Base-by-base conservation (phyloP, 2,113 vertebrate species). In the Pithys albifrons region DNA sequence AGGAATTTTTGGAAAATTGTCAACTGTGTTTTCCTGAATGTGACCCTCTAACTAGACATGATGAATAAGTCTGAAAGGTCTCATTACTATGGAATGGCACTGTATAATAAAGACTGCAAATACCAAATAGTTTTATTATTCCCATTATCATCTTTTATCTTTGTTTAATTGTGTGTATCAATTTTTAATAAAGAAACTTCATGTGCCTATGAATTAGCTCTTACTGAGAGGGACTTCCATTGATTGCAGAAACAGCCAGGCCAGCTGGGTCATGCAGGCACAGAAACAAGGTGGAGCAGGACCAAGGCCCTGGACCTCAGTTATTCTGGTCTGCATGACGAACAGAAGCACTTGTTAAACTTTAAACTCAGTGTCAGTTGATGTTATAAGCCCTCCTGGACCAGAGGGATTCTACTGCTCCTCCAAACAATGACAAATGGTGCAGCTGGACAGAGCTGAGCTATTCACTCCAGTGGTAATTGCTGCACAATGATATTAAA, bases 401-500 rank as follows among this genome's bases (percentile, higher is more conserved):
- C 58, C 62, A 91, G 35, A 91, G 81, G 65, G 94, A 82, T 81
- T 92, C 82, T 69, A 37, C 52, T 91, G 85, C 58, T 86, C 57
- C 73, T 87, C 77, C 85, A 75, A 65, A 93, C 71, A 94, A 75
- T 82, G 92, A 86, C 76, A 78, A 89, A 82, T 73, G 67, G 69
- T 92, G 89, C 91, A 93, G 94, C 89, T 84, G 88, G 86, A 81
- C 94, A 94, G 85, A 81, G 92, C 90, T 28, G 70, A 82, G 84
- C 72, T 72, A 90, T 95, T 96, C 89, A 41, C 77, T 77, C 89
- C 78, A 4, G 22, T 81, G 88, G 64, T 93, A 96, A 97, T 91
- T 96, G 93, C 91, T 77, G 73, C 65, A 86, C 82, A 95, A 82
- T 75, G 93, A 91, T 67, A 96, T 96, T 81, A 92, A 92, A 96